A percentile compares a stretch with the other conserved stretches of the same genome.
These are phyloP conservation scores for Saguinus imperator DNA, from an alignment of 2,113 vertebrate genomes.

Conservation along the genomic window DNA sequence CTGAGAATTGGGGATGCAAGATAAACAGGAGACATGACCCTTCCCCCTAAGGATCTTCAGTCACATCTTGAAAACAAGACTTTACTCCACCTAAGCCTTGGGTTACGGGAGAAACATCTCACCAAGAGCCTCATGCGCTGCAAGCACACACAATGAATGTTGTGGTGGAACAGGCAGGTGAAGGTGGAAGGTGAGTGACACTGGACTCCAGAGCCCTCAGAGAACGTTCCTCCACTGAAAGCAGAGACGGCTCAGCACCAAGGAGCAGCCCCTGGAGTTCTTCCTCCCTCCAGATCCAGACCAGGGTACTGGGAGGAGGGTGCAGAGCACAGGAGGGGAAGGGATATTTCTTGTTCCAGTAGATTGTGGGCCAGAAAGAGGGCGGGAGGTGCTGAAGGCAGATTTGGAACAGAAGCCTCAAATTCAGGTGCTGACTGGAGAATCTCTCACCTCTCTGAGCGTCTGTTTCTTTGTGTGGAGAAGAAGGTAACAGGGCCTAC, in stretches of 20 bases:
- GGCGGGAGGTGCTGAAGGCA: not conserved
- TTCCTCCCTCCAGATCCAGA: not conserved
- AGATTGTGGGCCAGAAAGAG: not conserved
- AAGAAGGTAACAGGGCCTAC: not conserved
- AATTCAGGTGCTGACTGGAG: fast-evolving
- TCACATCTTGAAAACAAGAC: not conserved
- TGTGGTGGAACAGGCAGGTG: not conserved
- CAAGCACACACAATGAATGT: not conserved
- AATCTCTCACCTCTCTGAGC: not conserved
- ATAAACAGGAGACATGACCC: not conserved
- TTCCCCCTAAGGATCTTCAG: not conserved
- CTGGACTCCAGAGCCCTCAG: not conserved
- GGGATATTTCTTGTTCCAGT: not conserved
- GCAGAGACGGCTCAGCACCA: too few species aligned
- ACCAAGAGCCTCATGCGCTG: not conserved
- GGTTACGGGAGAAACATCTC: too few species aligned
- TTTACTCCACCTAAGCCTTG: not conserved
- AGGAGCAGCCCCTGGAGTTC: too few species aligned
- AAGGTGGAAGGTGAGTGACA: not conserved
- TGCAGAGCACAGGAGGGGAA: fast-evolving
- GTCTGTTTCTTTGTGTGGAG: not conserved
- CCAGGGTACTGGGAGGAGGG: too few species aligned
- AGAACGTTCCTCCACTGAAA: fast-evolving
- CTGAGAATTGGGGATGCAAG: not conserved
- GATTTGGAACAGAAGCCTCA: not conserved